phyloP scores from a whole-genome alignment of 2,113 vertebrate genomes.

The Cinclus mexicanus region DNA sequence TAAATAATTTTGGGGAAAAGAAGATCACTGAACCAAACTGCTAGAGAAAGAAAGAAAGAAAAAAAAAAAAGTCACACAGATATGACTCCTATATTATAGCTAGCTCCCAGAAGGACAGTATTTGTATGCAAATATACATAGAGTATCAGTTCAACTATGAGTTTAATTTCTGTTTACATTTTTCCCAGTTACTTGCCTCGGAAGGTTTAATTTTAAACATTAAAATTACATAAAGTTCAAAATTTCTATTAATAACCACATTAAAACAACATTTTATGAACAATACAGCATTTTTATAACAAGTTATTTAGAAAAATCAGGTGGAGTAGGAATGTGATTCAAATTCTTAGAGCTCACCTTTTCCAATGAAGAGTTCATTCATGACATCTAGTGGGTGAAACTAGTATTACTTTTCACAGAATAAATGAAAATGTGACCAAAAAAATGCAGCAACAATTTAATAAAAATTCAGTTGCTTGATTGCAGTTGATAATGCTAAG shows the following conservation, averaged over 20 bases:
- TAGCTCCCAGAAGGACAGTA: neutral
- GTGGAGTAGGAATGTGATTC: neutral
- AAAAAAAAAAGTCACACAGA: neutral
- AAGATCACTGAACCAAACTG: neutral
- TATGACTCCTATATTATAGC: neutral
- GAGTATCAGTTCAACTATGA: neutral
- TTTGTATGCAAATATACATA: neutral
- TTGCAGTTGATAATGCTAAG: neutral
- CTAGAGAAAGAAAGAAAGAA: neutral
- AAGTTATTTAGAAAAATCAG: neutral
- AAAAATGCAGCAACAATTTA: neutral
- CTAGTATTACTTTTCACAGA: neutral
- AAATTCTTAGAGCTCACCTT: neutral
- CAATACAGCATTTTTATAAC: neutral
- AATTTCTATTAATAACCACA: neutral
- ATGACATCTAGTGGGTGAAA: conserved; percentile 36
- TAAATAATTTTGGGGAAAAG: neutral
- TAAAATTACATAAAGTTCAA: neutral
- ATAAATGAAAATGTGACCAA: neutral
- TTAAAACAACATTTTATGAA: neutral
- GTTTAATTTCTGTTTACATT: neutral
- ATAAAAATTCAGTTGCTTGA: neutral
- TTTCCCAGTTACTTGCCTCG: neutral
- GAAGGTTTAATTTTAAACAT: neutral
- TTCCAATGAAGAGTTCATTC: neutral